These are phyloP conservation scores for Erebia epiphron DNA, from an alignment of 2,888 invertebrate genomes.

Conservation along the genomic window DNA sequence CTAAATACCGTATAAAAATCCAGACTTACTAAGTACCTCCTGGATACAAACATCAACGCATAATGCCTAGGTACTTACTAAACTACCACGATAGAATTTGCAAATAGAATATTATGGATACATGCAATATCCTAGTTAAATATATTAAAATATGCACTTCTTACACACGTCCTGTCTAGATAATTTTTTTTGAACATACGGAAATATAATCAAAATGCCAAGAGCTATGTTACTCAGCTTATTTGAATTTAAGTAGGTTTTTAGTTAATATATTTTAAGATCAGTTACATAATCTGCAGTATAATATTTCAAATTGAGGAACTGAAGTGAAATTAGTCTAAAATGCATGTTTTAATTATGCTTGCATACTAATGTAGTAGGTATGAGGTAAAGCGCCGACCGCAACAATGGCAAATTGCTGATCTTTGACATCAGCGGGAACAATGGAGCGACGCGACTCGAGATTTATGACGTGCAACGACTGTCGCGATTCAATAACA, in stretches of 20 bases:
- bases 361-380: slow-evolving; percentile 43
- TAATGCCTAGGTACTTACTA: not conserved
- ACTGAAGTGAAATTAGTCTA: not conserved
- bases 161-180: too few relatives aligned
- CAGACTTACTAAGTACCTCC: not conserved
- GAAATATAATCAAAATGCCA: not conserved
- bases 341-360: slow-evolving; percentile 32
- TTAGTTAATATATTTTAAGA: not conserved
- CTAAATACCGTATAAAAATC: not conserved
- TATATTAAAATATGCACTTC: not conserved
- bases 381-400: slow-evolving; percentile 48
- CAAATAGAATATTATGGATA: too few relatives aligned
- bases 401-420: slow-evolving; percentile 77
- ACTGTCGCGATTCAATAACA: slow-evolving; percentile 49
- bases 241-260: not conserved
- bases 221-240: not conserved
- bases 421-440: slow-evolving; percentile 78
- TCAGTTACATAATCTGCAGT: not conserved
- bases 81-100: too few relatives aligned
- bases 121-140: too few relatives aligned
- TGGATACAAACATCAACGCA: not conserved
- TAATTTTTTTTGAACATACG: not conserved
- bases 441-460: slow-evolving; percentile 71
- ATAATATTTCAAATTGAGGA: not conserved
- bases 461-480: slow-evolving; percentile 54